Evolutionary conservation across 64 coral and sea anemone species (phyloP), one percentile per base, ranked within the genome.

Genomic region (Pachyseris speciosa): DNA sequence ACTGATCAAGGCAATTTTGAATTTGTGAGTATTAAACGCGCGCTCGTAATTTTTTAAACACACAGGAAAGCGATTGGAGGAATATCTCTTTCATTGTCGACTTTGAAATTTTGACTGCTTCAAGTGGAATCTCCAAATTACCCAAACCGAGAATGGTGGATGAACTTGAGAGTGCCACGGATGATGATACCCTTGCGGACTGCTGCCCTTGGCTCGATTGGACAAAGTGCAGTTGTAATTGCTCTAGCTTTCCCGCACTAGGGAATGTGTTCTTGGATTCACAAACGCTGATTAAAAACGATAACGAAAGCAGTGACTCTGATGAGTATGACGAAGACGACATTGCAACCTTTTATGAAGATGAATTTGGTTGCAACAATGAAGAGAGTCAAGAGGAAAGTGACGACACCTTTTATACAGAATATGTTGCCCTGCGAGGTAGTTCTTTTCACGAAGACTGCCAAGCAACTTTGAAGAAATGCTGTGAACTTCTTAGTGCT

Each of bases 161-260:
- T n/a, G n/a, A n/a, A n/a, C n/a, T n/a, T n/a, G n/a, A n/a, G n/a
- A n/a, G n/a, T n/a, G n/a, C n/a, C n/a, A n/a, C n/a, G n/a, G n/a
- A n/a, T n/a, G n/a, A n/a, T n/a, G n/a, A n/a, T n/a, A n/a, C n/a
- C n/a, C n/a, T n/a, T n/a, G n/a, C n/a, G n/a, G n/a, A n/a, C n/a
- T n/a, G n/a, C n/a, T n/a, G n/a, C n/a, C 77, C 50, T 55, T 80
- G 77, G 77, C 77, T 80, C 49, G 77, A 80, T 20, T 33, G 33
- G 33, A 8, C n/a, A 27, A 5, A 32, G 2, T 80, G 77, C 48
- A 34, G 58, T 30, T 80, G 77, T 27, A 80, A 80, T 39, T 80
- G 77, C 27, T 60, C 77, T 9, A 59, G 27, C 10, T 80, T 31
- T 28, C 77, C 77, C 28, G 30, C 27, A 27, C 9, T 49, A 13